phyloP scores from a whole-genome alignment of 2,797 vertebrate genomes.

The Neosalanx taihuensis region DNA sequence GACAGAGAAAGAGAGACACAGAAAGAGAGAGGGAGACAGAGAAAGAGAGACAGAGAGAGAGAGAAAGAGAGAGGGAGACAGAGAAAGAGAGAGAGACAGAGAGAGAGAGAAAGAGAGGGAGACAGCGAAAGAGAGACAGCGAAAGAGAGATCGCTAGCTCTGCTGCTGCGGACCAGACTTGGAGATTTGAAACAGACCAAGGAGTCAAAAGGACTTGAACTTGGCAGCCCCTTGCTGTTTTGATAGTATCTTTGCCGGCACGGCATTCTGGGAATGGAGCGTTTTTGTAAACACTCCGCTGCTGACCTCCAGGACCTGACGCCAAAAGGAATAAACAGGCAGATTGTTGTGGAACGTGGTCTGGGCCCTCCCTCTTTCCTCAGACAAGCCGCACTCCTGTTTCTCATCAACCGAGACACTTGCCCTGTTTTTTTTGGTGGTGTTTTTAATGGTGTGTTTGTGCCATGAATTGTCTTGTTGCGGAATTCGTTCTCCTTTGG shows the following conservation, averaged over 20 bases:
- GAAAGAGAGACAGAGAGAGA: too few species aligned
- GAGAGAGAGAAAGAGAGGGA: neutral
- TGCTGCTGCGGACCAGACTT: slow-evolving; percentile 10
- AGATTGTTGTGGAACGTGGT: slow-evolving; percentile 21
- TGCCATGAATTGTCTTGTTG: too few species aligned
- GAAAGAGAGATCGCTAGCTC: slow-evolving; percentile 11
- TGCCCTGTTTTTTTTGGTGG: too few species aligned
- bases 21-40: too few species aligned
- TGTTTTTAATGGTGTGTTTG: too few species aligned
- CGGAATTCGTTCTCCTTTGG: too few species aligned
- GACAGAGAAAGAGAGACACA: too few species aligned
- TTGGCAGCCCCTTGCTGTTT: slow-evolving; percentile 32
- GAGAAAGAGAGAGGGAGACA: too few species aligned
- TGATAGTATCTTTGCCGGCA: slow-evolving; percentile 46
- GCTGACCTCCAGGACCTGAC: slow-evolving; percentile 50
- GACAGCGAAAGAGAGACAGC: neutral
- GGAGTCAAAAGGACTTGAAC: slow-evolving; percentile 33
- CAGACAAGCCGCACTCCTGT: neutral
- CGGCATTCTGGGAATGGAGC: slow-evolving; percentile 52
- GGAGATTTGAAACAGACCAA: slow-evolving; percentile 13
- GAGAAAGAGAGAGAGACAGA: too few species aligned
- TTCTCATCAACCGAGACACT: too few species aligned
- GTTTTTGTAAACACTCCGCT: slow-evolving; percentile 54
- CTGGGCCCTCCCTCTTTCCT: neutral
- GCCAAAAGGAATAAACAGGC: slow-evolving; percentile 59